Conservation (phyloP, 2,888 invertebrate genomes). For the Troglohyphantes excavatus region DNA sequence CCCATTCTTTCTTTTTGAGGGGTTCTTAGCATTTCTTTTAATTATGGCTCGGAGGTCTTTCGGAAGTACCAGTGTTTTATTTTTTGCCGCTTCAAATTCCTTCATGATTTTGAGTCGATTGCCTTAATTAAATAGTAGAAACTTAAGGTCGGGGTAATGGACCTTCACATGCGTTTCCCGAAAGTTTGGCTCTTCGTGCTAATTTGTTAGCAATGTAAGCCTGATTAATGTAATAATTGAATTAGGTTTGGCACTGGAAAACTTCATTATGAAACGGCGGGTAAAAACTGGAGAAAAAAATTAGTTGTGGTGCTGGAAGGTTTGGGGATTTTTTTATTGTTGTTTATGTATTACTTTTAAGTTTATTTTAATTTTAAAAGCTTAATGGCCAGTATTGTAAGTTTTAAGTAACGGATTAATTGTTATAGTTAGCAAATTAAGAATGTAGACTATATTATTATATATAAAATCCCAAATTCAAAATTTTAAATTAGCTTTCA, state of each 20-base stretch:
- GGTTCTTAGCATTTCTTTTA: conserved; percentile 59
- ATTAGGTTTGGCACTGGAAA: not conserved
- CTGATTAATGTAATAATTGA: conserved; percentile 25
- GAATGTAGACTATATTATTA: too few species aligned
- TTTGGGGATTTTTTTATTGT: too few species aligned
- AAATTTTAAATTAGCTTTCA: too few species aligned
- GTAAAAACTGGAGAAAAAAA: not conserved
- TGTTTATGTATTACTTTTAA: too few species aligned
- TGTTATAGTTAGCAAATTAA: too few species aligned
- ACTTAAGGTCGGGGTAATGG: conserved; percentile 39
- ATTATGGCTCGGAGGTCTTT: conserved; percentile 64
- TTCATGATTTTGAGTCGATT: not conserved
- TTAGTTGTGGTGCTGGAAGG: too few species aligned
- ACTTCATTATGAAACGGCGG: not conserved
- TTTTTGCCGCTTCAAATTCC: not conserved
- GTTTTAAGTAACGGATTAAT: too few species aligned
- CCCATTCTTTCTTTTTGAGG: conserved; percentile 15
- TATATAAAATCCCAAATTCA: too few species aligned
- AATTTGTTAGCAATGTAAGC: conserved; percentile 30
- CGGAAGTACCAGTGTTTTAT: conserved; percentile 14
- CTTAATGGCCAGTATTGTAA: too few species aligned
- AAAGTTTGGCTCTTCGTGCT: conserved; percentile 1
- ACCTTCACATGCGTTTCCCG: not conserved
- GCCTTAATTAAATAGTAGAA: conserved; percentile 60
- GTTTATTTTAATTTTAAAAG: too few species aligned